Percentiles rank a stretch among this genome's conserved stretches.
phyloP scores from a whole-genome alignment of 1,140 invertebrate genomes.

The Dendrolimus kikuchii region DNA sequence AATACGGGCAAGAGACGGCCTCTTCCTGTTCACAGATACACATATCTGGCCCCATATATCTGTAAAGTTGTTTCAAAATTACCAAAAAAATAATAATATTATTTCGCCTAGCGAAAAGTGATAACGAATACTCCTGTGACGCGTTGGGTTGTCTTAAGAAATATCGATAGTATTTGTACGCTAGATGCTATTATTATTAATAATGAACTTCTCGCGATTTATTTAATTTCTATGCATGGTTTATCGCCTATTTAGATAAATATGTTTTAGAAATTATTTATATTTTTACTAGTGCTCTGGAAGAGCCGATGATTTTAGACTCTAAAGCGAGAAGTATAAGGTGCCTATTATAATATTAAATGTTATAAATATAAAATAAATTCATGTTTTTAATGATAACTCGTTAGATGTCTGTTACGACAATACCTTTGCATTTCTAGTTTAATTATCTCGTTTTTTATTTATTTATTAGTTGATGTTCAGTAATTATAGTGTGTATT shows the following conservation, averaged over 20 bases:
- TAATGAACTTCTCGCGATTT: slow-evolving; percentile 27
- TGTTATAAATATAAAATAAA: slow-evolving; percentile 25
- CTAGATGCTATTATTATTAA: slow-evolving; percentile 35
- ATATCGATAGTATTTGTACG: slow-evolving; percentile 50
- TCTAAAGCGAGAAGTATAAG: slow-evolving; percentile 30
- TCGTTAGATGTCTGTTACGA: slow-evolving; percentile 46
- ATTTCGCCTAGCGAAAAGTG: slow-evolving; percentile 27
- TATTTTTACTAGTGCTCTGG: slow-evolving; percentile 6
- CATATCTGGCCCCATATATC: slow-evolving; percentile 31
- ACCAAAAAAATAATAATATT: slow-evolving; percentile 27
- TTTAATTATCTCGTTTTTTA: slow-evolving; percentile 61
- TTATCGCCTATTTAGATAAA: slow-evolving; percentile 59
- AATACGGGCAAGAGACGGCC: too few relatives aligned
- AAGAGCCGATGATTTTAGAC: slow-evolving; percentile 14
- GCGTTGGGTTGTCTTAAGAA: slow-evolving; percentile 21
- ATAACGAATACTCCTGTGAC: slow-evolving; percentile 32
- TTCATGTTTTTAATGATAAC: too few relatives aligned
- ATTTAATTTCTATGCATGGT: slow-evolving; percentile 53
- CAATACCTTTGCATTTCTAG: slow-evolving; percentile 67
- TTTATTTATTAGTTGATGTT: slow-evolving; percentile 57
- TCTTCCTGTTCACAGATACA: slow-evolving; percentile 1
- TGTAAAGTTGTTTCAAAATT: slow-evolving; percentile 33
- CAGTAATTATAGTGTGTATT: slow-evolving; percentile 61
- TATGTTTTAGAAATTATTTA: slow-evolving; percentile 52
- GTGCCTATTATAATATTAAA: slow-evolving; percentile 61